Evolutionary conservation across 2,113 vertebrate genomes (phyloP).

Genomic region (Cacatua alba): DNA sequence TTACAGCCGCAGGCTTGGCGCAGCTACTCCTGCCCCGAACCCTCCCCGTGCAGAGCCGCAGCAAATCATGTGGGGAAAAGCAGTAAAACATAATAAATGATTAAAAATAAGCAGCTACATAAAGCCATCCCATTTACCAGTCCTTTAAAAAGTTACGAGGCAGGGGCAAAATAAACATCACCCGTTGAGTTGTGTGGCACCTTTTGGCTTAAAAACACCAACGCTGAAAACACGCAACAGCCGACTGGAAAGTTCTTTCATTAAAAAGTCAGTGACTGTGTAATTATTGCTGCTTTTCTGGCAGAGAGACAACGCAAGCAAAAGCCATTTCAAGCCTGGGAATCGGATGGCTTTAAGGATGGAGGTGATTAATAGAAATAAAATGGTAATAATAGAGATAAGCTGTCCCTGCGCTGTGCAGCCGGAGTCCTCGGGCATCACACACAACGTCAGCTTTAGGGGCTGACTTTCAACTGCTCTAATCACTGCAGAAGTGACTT

Average conservation of each 20-base stretch:
- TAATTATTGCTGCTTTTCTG: background rate
- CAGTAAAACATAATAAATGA: background rate
- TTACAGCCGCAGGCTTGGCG: background rate
- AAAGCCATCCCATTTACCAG: background rate
- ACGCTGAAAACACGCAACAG: background rate
- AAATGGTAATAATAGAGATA: background rate
- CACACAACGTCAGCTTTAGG: background rate
- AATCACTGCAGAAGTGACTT: background rate
- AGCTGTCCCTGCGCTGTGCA: background rate
- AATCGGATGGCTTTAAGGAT: background rate
- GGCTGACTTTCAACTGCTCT: background rate
- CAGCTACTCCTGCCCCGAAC: background rate
- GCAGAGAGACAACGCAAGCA: background rate
- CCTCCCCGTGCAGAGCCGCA: background rate
- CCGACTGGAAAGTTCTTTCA: conserved; percentile 1
- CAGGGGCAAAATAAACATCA: background rate
- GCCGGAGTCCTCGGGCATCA: background rate
- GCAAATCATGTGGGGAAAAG: background rate
- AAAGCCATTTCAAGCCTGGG: background rate
- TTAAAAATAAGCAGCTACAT: background rate
- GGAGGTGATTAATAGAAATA: background rate
- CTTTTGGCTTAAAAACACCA: background rate
- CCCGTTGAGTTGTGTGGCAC: background rate
- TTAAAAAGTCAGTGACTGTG: background rate
- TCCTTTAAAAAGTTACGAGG: background rate